These are phyloP conservation scores for Melanostoma scalare DNA, from an alignment of 2,888 invertebrate species.

Conservation along the genomic window DNA sequence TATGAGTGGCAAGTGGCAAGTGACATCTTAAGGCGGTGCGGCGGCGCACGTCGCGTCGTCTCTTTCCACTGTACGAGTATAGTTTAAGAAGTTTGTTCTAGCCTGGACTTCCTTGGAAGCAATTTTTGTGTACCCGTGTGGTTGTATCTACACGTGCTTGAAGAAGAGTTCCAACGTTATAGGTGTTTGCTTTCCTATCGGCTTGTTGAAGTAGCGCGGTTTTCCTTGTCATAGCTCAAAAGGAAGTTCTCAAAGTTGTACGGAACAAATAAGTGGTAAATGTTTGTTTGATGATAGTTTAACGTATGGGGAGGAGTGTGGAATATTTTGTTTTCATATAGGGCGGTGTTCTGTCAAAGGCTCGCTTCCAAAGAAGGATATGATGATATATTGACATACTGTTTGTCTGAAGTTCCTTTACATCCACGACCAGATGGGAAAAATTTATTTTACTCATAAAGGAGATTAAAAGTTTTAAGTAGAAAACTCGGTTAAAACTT, in stretches of 20 bases:
- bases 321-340: conserved; percentile 4
- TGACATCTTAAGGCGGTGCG: conserved; percentile 39
- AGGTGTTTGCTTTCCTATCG: conserved; percentile 51
- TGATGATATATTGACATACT: conserved; percentile 24
- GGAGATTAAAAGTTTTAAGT: no score
- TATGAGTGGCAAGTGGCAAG: conserved; percentile 30
- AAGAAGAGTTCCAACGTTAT: conserved; percentile 38
- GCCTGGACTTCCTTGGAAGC: conserved; percentile 42
- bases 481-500: no score
- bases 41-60: conserved; percentile 18
- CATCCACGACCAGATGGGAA: no score
- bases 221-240: conserved; percentile 7
- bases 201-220: conserved; percentile 32
- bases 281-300: conserved; percentile 51
- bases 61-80: conserved; percentile 7
- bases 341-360: conserved; percentile 52
- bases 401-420: not conserved
- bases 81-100: conserved; percentile 26
- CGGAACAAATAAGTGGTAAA: conserved; percentile 66
- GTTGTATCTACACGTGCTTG: conserved; percentile 40
- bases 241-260: conserved; percentile 52
- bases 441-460: no score
- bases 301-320: conserved; percentile 12
- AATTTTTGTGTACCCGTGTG: conserved; percentile 42
- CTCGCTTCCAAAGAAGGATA: conserved; percentile 6